Evolutionary conservation across 1,140 invertebrate genomes (phyloP).

Genomic region (Venustaconcha ellipsiformis): DNA sequence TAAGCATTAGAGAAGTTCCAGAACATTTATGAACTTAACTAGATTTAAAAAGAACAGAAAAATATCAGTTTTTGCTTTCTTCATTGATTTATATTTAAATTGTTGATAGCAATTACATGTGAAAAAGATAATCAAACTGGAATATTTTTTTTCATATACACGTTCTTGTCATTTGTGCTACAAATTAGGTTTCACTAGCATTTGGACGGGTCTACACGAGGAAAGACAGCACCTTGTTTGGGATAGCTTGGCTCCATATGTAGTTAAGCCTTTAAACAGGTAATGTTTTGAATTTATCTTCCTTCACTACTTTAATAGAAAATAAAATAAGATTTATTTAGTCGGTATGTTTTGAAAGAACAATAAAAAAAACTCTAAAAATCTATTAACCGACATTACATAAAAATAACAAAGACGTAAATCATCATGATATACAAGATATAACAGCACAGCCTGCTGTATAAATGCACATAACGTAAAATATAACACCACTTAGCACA

Average conservation of each 20-base stretch:
- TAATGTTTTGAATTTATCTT: background rate
- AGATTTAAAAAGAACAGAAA: background rate
- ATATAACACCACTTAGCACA: no score
- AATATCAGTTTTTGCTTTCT: background rate
- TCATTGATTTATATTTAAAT: background rate
- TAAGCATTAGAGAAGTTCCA: background rate
- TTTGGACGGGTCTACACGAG: conserved; percentile 27
- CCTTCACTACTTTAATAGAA: background rate
- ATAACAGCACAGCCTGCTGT: background rate
- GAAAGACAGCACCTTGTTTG: conserved; percentile 18
- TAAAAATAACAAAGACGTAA: background rate
- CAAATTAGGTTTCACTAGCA: conserved; percentile 11
- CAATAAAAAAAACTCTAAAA: background rate
- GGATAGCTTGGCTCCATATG: conserved; percentile 21
- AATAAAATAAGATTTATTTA: background rate
- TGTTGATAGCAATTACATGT: background rate
- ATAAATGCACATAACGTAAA: no score
- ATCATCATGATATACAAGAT: background rate
- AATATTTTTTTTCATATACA: background rate
- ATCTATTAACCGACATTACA: background rate
- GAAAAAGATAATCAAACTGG: background rate
- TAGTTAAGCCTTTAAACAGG: conserved; percentile 14
- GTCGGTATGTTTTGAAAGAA: background rate
- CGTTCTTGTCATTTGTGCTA: no score
- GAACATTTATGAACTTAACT: background rate